Conservation (phyloP, 2,113 vertebrate species). For the Dinomys branickii region DNA sequence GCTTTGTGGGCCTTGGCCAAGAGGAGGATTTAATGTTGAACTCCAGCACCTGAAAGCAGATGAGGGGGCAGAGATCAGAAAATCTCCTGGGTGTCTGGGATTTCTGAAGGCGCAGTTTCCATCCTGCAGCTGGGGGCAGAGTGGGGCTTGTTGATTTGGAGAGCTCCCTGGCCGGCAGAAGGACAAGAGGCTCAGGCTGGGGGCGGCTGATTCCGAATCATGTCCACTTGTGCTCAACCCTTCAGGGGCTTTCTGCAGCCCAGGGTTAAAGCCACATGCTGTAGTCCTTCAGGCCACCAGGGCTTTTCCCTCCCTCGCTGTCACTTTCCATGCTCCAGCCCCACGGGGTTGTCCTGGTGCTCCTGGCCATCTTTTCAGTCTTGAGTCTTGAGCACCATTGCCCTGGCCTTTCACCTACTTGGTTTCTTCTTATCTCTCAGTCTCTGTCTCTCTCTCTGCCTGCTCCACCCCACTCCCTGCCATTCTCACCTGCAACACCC, state of each 20-base stretch:
- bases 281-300: background rate
- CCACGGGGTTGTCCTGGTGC: background rate
- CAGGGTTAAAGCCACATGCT: background rate
- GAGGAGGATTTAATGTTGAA: background rate
- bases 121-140: background rate
- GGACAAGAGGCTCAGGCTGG: background rate
- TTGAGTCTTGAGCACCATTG: background rate
- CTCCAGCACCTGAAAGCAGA: background rate
- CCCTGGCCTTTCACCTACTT: background rate
- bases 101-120: background rate
- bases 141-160: background rate
- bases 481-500: background rate
- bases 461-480: rapidly evolving
- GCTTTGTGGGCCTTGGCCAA: background rate
- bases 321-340: background rate
- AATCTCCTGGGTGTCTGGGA: background rate
- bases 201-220: background rate
- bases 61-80: background rate
- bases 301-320: background rate
- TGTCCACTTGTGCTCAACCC: background rate
- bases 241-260: background rate
- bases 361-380: background rate
- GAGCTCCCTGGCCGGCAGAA: background rate
- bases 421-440: background rate
- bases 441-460: background rate